A percentile compares a stretch with the other conserved stretches of the same genome.
Conservation (phyloP, 1,140 invertebrate species). For the Orussus abietinus region DNA sequence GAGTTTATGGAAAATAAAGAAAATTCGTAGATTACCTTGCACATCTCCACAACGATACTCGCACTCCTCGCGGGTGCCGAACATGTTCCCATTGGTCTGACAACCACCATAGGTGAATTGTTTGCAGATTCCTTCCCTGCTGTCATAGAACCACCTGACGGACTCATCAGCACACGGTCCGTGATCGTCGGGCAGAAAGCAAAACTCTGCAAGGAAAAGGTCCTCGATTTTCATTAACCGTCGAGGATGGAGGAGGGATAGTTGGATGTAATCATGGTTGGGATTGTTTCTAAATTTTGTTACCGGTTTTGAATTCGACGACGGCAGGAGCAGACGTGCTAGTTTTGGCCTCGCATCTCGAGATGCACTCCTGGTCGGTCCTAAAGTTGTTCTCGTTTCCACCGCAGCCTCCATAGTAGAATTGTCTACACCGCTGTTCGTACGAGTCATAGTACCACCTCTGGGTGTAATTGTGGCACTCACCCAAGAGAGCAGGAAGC, state of each 20-base stretch:
- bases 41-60: constrained; percentile 68
- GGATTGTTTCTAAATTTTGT: constrained; percentile 1
- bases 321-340: constrained; percentile 33
- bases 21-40: constrained; percentile 56
- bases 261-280: no score
- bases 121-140: constrained; percentile 70
- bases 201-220: constrained; percentile 60
- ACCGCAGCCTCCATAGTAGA: constrained; percentile 78
- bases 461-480: constrained; percentile 73
- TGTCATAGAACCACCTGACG: constrained; percentile 77
- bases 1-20: no score
- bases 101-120: constrained; percentile 82
- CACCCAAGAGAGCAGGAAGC: constrained; percentile 70
- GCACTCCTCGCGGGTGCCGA: constrained; percentile 73
- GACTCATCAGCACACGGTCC: constrained; percentile 66
- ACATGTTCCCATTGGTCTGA: constrained; percentile 83
- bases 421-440: constrained; percentile 66
- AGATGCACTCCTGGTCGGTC: constrained; percentile 63
- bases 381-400: constrained; percentile 79
- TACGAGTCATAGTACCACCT: constrained; percentile 83
- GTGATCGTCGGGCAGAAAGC: constrained; percentile 63
- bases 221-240: constrained; percentile 3
- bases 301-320: constrained; percentile 40
- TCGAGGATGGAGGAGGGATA: no score
- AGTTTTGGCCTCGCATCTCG: constrained; percentile 55